Evolutionary conservation across 30 jellyfish, hydroid and myxozoan genomes (phyloP).

Genomic region (Aurelia aurita complex sp. Pacific): DNA sequence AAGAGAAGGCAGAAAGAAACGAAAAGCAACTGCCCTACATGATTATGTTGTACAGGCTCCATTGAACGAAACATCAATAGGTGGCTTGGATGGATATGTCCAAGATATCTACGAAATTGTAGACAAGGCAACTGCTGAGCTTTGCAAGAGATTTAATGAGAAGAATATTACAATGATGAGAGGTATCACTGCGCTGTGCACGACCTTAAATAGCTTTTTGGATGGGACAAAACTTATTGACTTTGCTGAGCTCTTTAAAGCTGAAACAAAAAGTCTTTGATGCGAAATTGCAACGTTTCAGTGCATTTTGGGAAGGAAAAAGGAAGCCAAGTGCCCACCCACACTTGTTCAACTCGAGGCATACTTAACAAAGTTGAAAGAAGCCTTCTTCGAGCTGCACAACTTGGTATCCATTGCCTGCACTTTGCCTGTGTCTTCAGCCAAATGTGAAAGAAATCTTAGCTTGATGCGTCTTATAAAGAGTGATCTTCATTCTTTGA

Average conservation of each 20-base stretch:
- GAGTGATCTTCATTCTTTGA: background rate
- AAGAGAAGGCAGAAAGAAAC: slow-evolving; percentile 6
- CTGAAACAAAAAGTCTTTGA: background rate
- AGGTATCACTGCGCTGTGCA: slow-evolving; percentile 29
- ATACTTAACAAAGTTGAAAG: no score
- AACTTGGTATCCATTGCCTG: slow-evolving; percentile 44
- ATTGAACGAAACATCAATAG: no score
- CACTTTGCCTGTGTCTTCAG: slow-evolving; percentile 57
- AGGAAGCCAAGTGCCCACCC: background rate
- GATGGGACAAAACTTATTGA: background rate
- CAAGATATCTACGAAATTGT: slow-evolving; percentile 21
- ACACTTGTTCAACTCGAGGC: slow-evolving; percentile 4
- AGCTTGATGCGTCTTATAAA: slow-evolving; percentile 40
- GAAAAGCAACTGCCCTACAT: slow-evolving; percentile 14
- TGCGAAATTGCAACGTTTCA: background rate
- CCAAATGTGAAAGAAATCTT: slow-evolving; percentile 45
- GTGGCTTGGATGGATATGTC: slow-evolving; percentile 5
- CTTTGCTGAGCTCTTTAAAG: no score
- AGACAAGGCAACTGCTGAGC: slow-evolving; percentile 32
- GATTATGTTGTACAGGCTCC: background rate
- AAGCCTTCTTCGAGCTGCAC: slow-evolving; percentile 7
- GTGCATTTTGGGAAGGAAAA: background rate
- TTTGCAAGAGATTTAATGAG: slow-evolving; percentile 19
- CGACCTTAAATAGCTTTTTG: slow-evolving; percentile 9
- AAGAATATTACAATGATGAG: slow-evolving; percentile 15